A percentile compares a stretch with the other conserved stretches of the same genome.
These are phyloP conservation scores for Heterochromis multidens DNA, from an alignment of 2,113 vertebrate genomes.

Conservation along the genomic window DNA sequence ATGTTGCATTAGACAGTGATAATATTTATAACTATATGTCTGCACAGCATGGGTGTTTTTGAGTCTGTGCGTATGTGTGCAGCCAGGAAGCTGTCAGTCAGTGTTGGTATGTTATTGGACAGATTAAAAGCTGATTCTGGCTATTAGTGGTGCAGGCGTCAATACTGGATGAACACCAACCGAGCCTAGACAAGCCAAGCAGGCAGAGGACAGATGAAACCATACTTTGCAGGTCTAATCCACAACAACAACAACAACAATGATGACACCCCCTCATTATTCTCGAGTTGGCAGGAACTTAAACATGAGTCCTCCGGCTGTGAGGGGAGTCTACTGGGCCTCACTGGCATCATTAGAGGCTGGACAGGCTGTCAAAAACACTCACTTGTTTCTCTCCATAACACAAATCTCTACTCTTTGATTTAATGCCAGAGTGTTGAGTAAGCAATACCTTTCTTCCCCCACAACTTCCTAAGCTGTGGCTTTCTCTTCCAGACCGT, in stretches of 20 bases:
- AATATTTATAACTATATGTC: conserved; percentile 2
- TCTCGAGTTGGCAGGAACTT: conserved; percentile 57
- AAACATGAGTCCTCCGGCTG: conserved; percentile 58
- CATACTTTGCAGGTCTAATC: conserved; percentile 51
- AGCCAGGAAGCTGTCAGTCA: conserved; percentile 54
- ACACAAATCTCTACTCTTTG: conserved; percentile 51
- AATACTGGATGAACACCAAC: conserved; percentile 65
- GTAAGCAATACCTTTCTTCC: conserved; percentile 50
- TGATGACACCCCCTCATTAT: conserved; percentile 62
- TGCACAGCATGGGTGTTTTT: conserved; percentile 19
- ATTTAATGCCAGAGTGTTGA: conserved; percentile 60
- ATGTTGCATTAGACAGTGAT: conserved; percentile 21
- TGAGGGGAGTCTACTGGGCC: conserved; percentile 40
- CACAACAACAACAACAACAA: conserved; percentile 55
- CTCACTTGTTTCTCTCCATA: conserved; percentile 45
- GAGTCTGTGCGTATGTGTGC: background rate
- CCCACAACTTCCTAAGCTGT: conserved; percentile 34
- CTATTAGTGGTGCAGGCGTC: conserved; percentile 53
- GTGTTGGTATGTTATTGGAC: conserved; percentile 36
- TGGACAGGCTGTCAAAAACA: conserved; percentile 71
- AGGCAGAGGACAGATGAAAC: conserved; percentile 50
- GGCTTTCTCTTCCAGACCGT: conserved; percentile 12
- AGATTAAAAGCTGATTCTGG: conserved; percentile 61
- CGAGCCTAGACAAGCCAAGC: conserved; percentile 55
- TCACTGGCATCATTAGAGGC: conserved; percentile 52